A percentile compares a stretch with the other conserved stretches of the same genome.
Evolutionary conservation across 2,888 invertebrate species (phyloP).

Genomic region (Argynnis bischoffii): DNA sequence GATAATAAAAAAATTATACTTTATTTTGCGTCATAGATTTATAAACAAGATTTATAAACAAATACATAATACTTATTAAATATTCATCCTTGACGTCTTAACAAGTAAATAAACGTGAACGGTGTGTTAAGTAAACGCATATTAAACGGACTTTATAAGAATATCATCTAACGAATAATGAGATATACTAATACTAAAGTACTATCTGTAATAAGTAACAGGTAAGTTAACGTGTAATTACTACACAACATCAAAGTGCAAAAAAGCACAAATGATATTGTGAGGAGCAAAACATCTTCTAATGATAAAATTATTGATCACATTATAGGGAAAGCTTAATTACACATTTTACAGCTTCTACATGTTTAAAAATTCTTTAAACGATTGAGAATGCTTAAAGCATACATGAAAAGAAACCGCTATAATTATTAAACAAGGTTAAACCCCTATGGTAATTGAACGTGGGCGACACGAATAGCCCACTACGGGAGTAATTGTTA

Average conservation of each 20-base stretch:
- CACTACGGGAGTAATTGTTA: constrained; percentile 54
- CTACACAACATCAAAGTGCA: not conserved
- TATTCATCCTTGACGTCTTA: constrained; percentile 10
- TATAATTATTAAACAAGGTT: constrained; percentile 41
- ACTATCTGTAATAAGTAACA: not conserved
- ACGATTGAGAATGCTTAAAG: constrained; percentile 3
- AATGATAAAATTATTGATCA: constrained; percentile 10
- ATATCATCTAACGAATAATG: not conserved
- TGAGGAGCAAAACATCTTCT: not conserved
- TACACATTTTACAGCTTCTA: not conserved
- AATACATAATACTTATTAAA: not conserved
- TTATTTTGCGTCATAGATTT: not conserved
- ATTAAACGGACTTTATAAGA: constrained; percentile 1
- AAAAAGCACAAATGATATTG: not conserved
- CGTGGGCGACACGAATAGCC: constrained; percentile 59
- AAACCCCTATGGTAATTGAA: constrained; percentile 50
- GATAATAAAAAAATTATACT: not conserved
- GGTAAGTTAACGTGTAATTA: not conserved
- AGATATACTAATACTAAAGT: not conserved
- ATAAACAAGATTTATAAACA: not conserved
- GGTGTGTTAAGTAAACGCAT: not conserved
- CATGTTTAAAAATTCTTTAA: constrained; percentile 1
- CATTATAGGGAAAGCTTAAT: constrained; percentile 14
- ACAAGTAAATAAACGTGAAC: constrained; percentile 6
- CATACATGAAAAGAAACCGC: constrained; percentile 23